Base-by-base conservation (phyloP, 2,888 invertebrate species). In the Synergus laeviventris region DNA sequence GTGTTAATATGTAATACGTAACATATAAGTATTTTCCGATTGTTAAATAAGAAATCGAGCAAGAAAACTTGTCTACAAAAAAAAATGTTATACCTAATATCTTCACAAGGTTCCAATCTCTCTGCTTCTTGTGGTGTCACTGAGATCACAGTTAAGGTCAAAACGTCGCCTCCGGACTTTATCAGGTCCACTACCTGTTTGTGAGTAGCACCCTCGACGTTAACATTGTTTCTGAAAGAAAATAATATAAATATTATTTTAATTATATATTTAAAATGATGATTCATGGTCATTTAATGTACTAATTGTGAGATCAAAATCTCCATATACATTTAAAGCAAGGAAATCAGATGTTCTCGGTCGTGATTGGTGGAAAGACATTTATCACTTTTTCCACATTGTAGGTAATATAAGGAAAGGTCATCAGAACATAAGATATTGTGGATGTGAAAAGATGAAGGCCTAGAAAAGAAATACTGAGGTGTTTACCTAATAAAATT, bases 181-280 rank as follows among this genome's bases (percentile, higher is more conserved):
- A 99, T 99, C 85, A 99, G 94, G 92, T 99, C 99, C 62, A 99
- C 99, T 81, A 99, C 99, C 92, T 99, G 99, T 88, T 99, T 97
- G 92, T 99, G 99, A 59, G 99, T 99, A n/a, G 99, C 96, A 73
- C 99, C 99, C 93, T 99, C 99, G 16, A 99, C 99, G 92, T 97
- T 98, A 81, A 97, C 96, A 84, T 97, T 97, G 93, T 99, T 99
- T 83, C 99, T 98, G 93, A n/a, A 94, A 94, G 84, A 90, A 89
- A 64, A 73, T 75, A 74, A 60, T 31, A 31, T 31, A 31, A 31
- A 31, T 31, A 31, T 5, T 31, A 31, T 31, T 31, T 31, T 31
- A 31, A 31, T 31, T 31, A 5, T 1, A 31, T 5, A 31, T 31
- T 31, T 31, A 31, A 31, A 31, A 31, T 31, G 4, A 31, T 31